Evolutionary conservation across 1,140 invertebrate genomes (phyloP).

Genomic region (Brachystomella parvula): DNA sequence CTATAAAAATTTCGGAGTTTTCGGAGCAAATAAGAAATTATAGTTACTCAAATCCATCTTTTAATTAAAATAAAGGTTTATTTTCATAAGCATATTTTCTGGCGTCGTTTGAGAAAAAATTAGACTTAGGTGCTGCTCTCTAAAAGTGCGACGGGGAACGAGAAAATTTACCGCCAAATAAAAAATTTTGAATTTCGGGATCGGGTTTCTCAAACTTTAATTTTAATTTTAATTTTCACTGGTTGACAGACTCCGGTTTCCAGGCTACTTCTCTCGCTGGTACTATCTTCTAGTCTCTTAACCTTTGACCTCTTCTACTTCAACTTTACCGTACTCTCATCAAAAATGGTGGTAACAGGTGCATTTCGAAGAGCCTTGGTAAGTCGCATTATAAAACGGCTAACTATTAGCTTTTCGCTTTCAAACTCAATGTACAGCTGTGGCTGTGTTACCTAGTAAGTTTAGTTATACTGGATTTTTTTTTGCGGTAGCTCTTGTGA

Average conservation of each 20-base stretch:
- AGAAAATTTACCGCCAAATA: background rate
- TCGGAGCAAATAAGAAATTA: background rate
- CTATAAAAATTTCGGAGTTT: background rate
- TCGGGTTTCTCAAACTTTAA: background rate
- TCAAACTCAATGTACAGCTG: background rate
- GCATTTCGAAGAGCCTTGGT: conserved; percentile 27
- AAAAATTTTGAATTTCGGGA: background rate
- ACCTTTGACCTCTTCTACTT: background rate
- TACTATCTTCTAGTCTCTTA: background rate
- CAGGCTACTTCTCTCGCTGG: background rate
- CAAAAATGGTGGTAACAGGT: conserved; percentile 19
- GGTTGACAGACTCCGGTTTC: background rate
- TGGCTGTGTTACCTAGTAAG: background rate
- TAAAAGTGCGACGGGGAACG: background rate
- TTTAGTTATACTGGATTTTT: background rate
- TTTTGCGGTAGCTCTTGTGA: background rate
- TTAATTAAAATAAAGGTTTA: background rate
- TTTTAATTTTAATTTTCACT: background rate
- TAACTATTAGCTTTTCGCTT: conserved; percentile 4
- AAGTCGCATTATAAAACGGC: background rate
- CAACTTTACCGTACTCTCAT: too few species aligned
- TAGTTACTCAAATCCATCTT: background rate
- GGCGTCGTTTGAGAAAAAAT: background rate
- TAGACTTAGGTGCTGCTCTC: background rate
- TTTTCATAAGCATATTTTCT: too few species aligned